Conservation (phyloP, 2,113 vertebrate species). For the Phrynocephalus versicolor region DNA sequence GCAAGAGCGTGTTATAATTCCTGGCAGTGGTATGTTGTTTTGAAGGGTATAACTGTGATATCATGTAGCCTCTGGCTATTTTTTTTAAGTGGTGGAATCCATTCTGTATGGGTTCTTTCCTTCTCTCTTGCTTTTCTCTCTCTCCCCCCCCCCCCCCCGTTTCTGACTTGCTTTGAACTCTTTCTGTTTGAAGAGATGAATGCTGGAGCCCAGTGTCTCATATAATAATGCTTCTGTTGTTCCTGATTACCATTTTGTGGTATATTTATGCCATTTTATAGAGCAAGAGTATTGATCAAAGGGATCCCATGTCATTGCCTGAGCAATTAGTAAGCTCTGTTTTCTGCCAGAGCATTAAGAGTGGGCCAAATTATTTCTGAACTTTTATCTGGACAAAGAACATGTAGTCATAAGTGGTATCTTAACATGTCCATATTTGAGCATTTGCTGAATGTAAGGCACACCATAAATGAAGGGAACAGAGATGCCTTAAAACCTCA, state of each 20-base stretch:
- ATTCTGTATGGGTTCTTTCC: constrained; percentile 58
- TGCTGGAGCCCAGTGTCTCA: constrained; percentile 68
- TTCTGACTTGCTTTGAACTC: constrained; percentile 78
- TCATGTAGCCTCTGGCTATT: constrained; percentile 69
- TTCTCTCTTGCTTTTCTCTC: constrained; percentile 39
- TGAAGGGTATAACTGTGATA: constrained; percentile 73
- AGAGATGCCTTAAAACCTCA: background rate
- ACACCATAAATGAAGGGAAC: background rate
- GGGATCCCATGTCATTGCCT: constrained; percentile 64
- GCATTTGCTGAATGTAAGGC: background rate
- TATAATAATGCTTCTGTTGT: constrained; percentile 77
- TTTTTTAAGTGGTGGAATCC: constrained; percentile 62
- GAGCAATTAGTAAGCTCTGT: constrained; percentile 65
- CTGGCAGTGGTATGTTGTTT: constrained; percentile 68
- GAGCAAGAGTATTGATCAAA: constrained; percentile 66
- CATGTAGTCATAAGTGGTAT: constrained; percentile 1
- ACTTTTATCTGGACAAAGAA: constrained; percentile 42
- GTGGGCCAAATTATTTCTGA: constrained; percentile 52
- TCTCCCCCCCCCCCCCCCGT: constrained; percentile 43
- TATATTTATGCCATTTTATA: constrained; percentile 67
- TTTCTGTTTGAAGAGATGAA: constrained; percentile 79
- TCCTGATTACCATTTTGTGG: constrained; percentile 75
- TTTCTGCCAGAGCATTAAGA: constrained; percentile 43
- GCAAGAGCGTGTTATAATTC: constrained; percentile 68
- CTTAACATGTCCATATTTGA: background rate